These are phyloP conservation scores for Bergia sp. DNA, from an alignment of 92 coral and sea anemone species.

Conservation along the genomic window DNA sequence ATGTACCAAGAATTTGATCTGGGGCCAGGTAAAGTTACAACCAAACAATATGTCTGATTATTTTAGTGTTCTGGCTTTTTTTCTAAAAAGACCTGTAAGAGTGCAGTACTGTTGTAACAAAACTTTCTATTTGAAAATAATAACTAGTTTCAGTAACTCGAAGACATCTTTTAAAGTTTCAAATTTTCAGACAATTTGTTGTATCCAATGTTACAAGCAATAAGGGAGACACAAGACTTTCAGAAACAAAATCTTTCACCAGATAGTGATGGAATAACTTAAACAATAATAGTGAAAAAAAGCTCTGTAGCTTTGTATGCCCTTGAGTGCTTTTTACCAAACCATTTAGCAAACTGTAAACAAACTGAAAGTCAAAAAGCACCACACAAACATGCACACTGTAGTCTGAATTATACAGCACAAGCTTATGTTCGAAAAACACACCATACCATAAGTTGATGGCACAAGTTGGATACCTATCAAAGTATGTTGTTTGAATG, in stretches of 20 bases:
- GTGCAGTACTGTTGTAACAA: neutral
- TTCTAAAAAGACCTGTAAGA: too few species aligned
- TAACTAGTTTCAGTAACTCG: conserved; percentile 14
- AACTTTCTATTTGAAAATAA: neutral
- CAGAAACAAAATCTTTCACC: neutral
- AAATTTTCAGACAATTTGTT: neutral
- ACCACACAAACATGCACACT: conserved; percentile 18
- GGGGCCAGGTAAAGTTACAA: neutral
- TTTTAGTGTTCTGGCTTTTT: neutral
- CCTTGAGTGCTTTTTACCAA: conserved; percentile 10
- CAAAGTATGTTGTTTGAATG: too few species aligned
- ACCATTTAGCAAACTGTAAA: conserved; percentile 23
- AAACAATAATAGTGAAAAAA: neutral
- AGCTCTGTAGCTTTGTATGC: conserved; percentile 48
- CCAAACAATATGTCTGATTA: neutral
- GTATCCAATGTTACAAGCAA: neutral
- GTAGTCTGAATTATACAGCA: neutral
- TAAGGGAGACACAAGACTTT: neutral
- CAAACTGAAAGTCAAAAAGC: neutral
- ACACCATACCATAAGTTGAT: neutral
- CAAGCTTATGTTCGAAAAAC: neutral
- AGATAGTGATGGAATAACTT: neutral
- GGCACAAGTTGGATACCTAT: neutral
- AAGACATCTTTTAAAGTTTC: neutral
- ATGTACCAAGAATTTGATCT: too few species aligned